These are phyloP conservation scores for Sandelia bainsii DNA, from an alignment of 2,797 vertebrate species.

Conservation along the genomic window DNA sequence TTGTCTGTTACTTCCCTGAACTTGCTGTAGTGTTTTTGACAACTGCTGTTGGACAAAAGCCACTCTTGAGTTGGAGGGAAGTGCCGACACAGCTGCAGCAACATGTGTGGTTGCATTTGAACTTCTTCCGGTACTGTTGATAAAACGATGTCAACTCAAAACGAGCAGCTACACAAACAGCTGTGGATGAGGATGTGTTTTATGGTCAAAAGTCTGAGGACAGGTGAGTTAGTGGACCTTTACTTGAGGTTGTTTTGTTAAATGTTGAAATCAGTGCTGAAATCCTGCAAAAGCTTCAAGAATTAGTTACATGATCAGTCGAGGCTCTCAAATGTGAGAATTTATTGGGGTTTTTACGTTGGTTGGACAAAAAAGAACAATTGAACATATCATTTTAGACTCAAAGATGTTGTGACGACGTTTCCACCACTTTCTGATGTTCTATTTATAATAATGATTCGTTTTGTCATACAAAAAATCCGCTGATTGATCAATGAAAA, in stretches of 20 bases:
- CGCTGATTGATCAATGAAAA: not conserved
- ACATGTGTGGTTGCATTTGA: not conserved
- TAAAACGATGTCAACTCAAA: constrained; percentile 4
- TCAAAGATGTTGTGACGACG: not conserved
- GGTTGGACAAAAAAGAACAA: too few relatives aligned
- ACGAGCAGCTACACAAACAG: not conserved
- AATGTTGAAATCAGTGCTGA: not conserved
- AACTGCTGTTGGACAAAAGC: constrained; percentile 29
- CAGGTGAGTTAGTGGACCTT: too few relatives aligned
- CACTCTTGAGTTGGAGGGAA: constrained; percentile 50
- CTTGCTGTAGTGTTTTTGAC: constrained; percentile 11
- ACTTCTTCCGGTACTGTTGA: not conserved
- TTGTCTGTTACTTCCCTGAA: constrained; percentile 33
- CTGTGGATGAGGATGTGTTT: not conserved
- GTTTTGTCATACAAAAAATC: not conserved
- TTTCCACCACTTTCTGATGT: not conserved
- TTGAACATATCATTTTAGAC: not conserved
- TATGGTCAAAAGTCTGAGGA: not conserved
- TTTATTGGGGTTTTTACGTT: too few relatives aligned
- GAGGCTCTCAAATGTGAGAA: too few relatives aligned
- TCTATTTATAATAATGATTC: not conserved
- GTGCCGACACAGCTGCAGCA: constrained; percentile 48
- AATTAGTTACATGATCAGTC: too few relatives aligned
- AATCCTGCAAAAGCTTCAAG: not conserved
- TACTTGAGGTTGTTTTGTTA: not conserved